Evolutionary conservation across 35 echinoderm and acorn worm genomes (phyloP).

Genomic region (Ptychodera flava): DNA sequence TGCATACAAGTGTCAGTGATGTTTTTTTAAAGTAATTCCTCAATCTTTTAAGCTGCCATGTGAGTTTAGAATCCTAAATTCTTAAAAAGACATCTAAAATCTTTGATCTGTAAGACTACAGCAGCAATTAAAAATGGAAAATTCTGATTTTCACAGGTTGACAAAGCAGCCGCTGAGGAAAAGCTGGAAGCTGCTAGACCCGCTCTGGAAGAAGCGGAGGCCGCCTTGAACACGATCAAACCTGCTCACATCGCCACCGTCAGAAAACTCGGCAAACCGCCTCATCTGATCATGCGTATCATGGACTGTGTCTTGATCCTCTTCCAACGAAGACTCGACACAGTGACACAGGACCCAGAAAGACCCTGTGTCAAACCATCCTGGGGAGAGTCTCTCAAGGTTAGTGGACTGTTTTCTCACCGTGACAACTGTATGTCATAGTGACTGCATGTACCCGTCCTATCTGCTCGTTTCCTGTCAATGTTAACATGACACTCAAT

Average conservation of each 20-base stretch:
- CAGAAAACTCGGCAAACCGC: conserved; percentile 90
- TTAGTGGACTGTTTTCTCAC: conserved; percentile 6
- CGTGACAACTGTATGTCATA: background rate
- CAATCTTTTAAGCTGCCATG: too few relatives aligned
- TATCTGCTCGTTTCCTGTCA: background rate
- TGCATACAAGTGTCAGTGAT: too few relatives aligned
- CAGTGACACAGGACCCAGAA: conserved; percentile 40
- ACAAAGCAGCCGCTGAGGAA: conserved; percentile 54
- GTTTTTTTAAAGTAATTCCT: too few relatives aligned
- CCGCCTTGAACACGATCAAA: conserved; percentile 95
- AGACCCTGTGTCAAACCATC: conserved; percentile 61
- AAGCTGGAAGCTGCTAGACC: conserved; percentile 80
- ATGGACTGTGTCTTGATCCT: conserved; percentile 89
- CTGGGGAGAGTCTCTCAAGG: conserved; percentile 68
- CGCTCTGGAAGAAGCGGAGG: conserved; percentile 76
- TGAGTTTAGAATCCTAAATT: too few relatives aligned
- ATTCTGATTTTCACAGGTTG: too few relatives aligned
- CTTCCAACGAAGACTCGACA: conserved; percentile 50
- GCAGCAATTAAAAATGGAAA: too few relatives aligned
- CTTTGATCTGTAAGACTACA: too few relatives aligned
- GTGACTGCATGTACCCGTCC: background rate
- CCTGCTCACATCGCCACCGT: conserved; percentile 84
- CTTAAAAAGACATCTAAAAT: too few relatives aligned
- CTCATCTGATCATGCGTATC: conserved; percentile 93
- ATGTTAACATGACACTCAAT: too few relatives aligned